Conservation (phyloP, 2,113 vertebrate species). For the Nesoenas mayeri region DNA sequence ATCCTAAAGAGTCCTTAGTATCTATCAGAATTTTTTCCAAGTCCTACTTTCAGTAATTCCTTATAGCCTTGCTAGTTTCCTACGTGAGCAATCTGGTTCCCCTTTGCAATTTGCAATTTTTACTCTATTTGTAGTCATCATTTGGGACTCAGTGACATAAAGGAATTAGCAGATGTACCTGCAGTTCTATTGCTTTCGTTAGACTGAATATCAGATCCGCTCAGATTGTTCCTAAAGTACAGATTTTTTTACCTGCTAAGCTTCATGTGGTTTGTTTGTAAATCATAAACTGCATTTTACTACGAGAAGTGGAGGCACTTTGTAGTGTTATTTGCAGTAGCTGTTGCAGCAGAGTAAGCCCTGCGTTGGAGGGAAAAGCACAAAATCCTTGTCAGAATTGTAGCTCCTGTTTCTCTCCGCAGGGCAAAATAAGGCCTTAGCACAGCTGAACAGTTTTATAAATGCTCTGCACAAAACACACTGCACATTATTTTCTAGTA, state of each 20-base stretch:
- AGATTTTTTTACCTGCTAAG: neutral
- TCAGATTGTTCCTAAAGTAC: neutral
- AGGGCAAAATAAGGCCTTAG: neutral
- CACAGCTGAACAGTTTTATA: conserved; percentile 25
- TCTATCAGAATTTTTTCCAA: neutral
- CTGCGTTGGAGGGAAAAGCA: neutral
- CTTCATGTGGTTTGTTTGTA: conserved; percentile 23
- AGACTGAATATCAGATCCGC: neutral
- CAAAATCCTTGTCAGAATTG: neutral
- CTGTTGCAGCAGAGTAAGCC: neutral
- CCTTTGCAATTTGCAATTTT: neutral
- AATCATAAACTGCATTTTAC: conserved; percentile 32
- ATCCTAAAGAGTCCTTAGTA: neutral
- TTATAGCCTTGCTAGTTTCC: neutral
- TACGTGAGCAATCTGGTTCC: neutral
- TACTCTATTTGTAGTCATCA: neutral
- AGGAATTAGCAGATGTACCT: neutral
- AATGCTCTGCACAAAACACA: conserved; percentile 32
- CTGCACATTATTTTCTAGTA: conserved; percentile 43
- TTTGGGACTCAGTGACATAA: neutral
- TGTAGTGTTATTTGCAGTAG: conserved; percentile 24
- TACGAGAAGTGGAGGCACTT: conserved; percentile 18
- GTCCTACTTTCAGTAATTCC: neutral
- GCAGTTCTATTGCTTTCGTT: neutral
- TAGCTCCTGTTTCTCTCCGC: neutral